Evolutionary conservation across 2,797 vertebrate genomes (phyloP), one percentile per base, ranked within the genome.

Genomic region (Notolepis coatsorum): DNA sequence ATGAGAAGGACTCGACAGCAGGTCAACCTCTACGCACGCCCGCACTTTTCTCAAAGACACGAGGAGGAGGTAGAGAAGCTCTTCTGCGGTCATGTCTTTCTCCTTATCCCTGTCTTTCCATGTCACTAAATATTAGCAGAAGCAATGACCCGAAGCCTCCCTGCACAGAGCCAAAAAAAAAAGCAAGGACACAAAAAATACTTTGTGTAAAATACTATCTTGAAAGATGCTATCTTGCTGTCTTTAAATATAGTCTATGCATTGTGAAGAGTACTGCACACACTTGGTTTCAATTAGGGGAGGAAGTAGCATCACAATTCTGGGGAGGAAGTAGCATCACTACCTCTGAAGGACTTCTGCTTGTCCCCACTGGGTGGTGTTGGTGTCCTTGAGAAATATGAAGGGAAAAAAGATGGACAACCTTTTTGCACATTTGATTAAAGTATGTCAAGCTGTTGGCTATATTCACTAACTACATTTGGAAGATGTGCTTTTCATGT

Each of bases 31-130:
- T 13, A 84, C 86, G 55, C 61, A 31, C 38, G 50, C 50, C 39
- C 7, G 28, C 31, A 8, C 33, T 64, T 85, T 75, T 80, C 75
- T 77, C 62, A 80, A 81, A 85, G 81, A 74, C 76, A 37, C 7
- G 9, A 35, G 48, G 23, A 61, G 43, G 50, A 21, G 52, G 55
- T 30, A 57, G 42, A 54, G 55, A 33, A 57, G 42, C 53, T 78
- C 61, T 18, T 45, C 73, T 60, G 91, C 95, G 94, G 86, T 92
- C 55, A 93, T 90, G 56, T 93, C 93, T 85, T 93, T 39, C 93
- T 95, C 91, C 56, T 71, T 80, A 84, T 81, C 75, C 72, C 58
- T 25, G 57, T 49, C 71, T 69, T 60, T 15, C 37, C 0, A 20
- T 68, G 75, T 71, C 75, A 57, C 60, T 57, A 27, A 51, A 58